Conservation (phyloP, 2,888 invertebrate genomes). For the Drosophila neutralis region DNA sequence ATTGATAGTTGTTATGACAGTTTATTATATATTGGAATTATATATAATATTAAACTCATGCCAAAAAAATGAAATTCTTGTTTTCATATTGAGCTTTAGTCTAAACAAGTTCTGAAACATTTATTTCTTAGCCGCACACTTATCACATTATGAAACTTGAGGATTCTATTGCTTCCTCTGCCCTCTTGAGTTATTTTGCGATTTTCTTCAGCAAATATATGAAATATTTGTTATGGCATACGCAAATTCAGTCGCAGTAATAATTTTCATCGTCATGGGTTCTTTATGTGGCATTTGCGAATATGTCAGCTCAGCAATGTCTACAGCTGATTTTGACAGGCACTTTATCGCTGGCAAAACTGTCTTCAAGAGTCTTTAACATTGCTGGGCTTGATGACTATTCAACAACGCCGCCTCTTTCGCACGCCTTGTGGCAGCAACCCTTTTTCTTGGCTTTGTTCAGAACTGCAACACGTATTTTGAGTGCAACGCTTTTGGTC, state of each 20-base stretch:
- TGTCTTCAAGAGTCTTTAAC: constrained; percentile 35
- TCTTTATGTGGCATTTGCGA: constrained; percentile 20
- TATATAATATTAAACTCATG: neutral
- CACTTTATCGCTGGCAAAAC: constrained; percentile 32
- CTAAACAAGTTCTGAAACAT: neutral
- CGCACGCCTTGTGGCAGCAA: constrained; percentile 17
- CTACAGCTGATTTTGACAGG: constrained; percentile 46
- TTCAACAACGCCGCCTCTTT: neutral
- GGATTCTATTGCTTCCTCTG: neutral
- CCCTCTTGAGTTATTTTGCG: neutral
- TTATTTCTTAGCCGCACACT: neutral
- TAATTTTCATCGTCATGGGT: constrained; percentile 7
- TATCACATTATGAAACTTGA: neutral
- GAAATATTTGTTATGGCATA: neutral
- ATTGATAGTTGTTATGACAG: neutral
- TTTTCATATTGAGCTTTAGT: neutral
- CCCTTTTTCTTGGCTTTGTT: constrained; percentile 26
- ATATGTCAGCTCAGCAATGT: constrained; percentile 9
- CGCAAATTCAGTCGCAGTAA: neutral
- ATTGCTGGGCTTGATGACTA: constrained; percentile 1
- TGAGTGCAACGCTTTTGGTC: constrained; percentile 57
- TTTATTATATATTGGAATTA: neutral
- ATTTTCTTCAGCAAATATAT: neutral
- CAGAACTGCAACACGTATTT: constrained; percentile 54
- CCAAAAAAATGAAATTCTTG: too few relatives aligned